Evolutionary conservation across 1,140 invertebrate genomes (phyloP), one percentile per base, ranked within the genome.

Genomic region (Drosophila ohnishii): DNA sequence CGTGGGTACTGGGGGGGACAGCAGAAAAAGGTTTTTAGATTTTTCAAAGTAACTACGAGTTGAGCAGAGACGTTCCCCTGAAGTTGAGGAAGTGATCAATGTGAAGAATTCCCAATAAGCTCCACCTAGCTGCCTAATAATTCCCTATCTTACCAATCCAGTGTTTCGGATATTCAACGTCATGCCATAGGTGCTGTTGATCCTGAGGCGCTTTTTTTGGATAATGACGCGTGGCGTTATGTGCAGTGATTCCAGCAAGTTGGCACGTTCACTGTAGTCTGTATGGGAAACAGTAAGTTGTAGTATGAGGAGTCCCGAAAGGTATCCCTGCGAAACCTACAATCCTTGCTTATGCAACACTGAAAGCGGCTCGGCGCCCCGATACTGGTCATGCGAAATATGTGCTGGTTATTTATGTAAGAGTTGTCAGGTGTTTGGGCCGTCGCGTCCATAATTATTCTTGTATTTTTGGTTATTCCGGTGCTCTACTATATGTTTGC

Each of bases 341-440:
- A 88, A 14, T 88, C 70, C 25, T 69, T 89, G 19, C 57, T 32
- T 0, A 88, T 53, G 63, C 84, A 88, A 50, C 84, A 88, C 11
- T 74, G 50, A n/a, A 35, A 50, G 25, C 1, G n/a, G 65, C 25
- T 28, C 34, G 51, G 5, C 0, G 13, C 3, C 10, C 10, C 9
- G 4, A 35, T 35, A 11, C 50, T 48, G 14, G 1, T 0, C 14
- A 48, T 0, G 1, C 47, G 47, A 14, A 28, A 0, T 3, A 47
- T 4, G 7, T 28, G 45, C 6, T 8, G 22, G 13, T 2, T 8
- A 22, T 25, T 14, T 22, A 13, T 5, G 1, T 5, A 0, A 6
- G 9, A 16, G 47, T 3, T 30, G 47, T 14, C 14, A 28, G 47
- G 5, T 22, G 47, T 2, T 47, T 7, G 6, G 22, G 13, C 3